Conservation (phyloP, 92 coral and sea anemone genomes). For the Actinostola sp. region DNA sequence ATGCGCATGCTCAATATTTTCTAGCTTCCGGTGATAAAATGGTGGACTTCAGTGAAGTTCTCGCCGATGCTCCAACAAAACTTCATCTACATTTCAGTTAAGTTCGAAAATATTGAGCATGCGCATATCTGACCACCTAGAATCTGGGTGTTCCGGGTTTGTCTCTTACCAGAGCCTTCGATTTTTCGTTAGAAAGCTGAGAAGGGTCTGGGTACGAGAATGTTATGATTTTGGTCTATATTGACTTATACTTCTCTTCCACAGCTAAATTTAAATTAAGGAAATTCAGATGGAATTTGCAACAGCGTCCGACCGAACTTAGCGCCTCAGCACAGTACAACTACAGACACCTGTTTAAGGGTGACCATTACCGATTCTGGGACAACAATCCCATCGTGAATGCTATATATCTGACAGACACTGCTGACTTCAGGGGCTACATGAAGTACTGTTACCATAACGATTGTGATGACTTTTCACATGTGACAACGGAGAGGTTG, state of each 20-base stretch:
- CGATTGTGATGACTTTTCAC: conserved; percentile 44
- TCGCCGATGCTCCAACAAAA: too few species aligned
- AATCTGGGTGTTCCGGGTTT: too few species aligned
- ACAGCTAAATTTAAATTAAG: conserved; percentile 24
- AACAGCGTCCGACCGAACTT: conserved; percentile 11
- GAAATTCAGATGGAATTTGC: conserved; percentile 4
- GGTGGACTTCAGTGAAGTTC: too few species aligned
- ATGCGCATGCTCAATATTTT: too few species aligned
- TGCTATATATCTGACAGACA: conserved; percentile 58
- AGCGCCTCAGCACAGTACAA: background rate
- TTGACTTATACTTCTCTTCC: background rate
- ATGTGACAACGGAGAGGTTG: conserved; percentile 40
- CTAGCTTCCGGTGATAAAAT: too few species aligned
- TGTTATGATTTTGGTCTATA: background rate
- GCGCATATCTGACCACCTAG: too few species aligned
- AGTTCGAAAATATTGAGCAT: too few species aligned
- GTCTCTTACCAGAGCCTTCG: too few species aligned
- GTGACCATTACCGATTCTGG: conserved; percentile 76
- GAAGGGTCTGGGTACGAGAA: too few species aligned
- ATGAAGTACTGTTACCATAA: conserved; percentile 66
- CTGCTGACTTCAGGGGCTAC: conserved; percentile 61
- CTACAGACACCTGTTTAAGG: conserved; percentile 15
- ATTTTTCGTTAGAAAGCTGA: too few species aligned
- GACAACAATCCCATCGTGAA: conserved; percentile 44
- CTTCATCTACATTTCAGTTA: too few species aligned